Evolutionary conservation across 2,888 invertebrate species (phyloP).

Genomic region (Eudemis profundana): DNA sequence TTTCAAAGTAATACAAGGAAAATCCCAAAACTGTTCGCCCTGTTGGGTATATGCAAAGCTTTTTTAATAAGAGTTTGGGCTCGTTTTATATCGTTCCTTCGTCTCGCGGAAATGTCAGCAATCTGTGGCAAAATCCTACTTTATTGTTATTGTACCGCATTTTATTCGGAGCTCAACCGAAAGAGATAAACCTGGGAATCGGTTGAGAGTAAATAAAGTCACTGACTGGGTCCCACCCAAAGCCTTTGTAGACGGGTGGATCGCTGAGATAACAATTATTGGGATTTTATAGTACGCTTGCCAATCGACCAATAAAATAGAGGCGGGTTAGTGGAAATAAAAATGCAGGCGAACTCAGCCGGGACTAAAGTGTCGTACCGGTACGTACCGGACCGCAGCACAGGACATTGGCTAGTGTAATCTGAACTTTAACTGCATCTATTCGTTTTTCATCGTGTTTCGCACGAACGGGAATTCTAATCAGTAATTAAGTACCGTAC

Average conservation of each 20-base stretch:
- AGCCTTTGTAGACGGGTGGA: conserved; percentile 63
- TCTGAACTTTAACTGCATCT: too few species aligned
- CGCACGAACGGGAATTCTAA: too few species aligned
- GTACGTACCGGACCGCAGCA: neutral
- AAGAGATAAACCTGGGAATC: conserved; percentile 76
- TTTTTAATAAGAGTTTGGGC: conserved; percentile 76
- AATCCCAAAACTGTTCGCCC: conserved; percentile 57
- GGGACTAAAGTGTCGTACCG: conserved; percentile 7
- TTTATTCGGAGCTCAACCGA: conserved; percentile 71
- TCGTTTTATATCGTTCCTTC: conserved; percentile 69
- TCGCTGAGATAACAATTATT: conserved; percentile 76
- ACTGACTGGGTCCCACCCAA: conserved; percentile 55
- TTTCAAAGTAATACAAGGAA: conserved; percentile 48
- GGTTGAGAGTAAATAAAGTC: conserved; percentile 76
- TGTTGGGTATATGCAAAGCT: conserved; percentile 70
- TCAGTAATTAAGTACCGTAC: too few species aligned
- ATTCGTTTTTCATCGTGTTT: too few species aligned
- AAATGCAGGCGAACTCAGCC: conserved; percentile 47
- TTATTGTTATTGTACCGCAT: conserved; percentile 81
- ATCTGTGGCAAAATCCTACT: conserved; percentile 78
- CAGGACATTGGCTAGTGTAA: too few species aligned
- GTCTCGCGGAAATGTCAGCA: conserved; percentile 79
- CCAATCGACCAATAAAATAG: conserved; percentile 59
- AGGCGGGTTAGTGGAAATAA: conserved; percentile 46
- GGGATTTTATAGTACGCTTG: conserved; percentile 64